A percentile compares a stretch with the other conserved stretches of the same genome.
Conservation (phyloP, 2,888 invertebrate species). For the Catocala fraxini region DNA sequence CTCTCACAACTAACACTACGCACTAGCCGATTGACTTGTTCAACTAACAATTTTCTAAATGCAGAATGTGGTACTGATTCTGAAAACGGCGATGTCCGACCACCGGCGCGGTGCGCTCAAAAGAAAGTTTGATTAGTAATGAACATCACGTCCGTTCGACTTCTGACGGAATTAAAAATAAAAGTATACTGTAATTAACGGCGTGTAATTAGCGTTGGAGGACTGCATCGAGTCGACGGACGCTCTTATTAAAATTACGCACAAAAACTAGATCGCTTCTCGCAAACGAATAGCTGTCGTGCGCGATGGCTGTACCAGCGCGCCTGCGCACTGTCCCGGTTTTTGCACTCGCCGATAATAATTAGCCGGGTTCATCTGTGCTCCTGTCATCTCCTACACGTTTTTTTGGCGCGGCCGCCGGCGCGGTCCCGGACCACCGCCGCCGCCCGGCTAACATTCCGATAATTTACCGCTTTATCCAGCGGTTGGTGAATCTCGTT, state of each 20-base stretch:
- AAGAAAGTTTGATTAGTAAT: constrained; percentile 69
- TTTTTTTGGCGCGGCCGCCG: constrained; percentile 75
- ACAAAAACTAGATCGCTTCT: constrained; percentile 68
- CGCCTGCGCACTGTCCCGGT: constrained; percentile 66
- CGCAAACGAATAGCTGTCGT: constrained; percentile 72
- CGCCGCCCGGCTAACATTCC: constrained; percentile 75
- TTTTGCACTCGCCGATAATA: constrained; percentile 77
- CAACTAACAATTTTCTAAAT: constrained; percentile 40
- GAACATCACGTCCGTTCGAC: constrained; percentile 66
- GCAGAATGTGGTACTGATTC: constrained; percentile 40
- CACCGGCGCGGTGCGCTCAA: constrained; percentile 47
- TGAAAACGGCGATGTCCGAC: constrained; percentile 41
- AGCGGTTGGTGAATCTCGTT: constrained; percentile 85
- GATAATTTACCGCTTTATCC: constrained; percentile 87
- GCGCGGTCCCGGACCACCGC: constrained; percentile 79
- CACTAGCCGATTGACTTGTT: constrained; percentile 36
- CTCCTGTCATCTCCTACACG: constrained; percentile 85
- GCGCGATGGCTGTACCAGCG: constrained; percentile 71
- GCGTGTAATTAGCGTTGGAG: constrained; percentile 72
- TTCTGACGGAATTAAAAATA: constrained; percentile 60
- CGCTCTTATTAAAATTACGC: constrained; percentile 65
- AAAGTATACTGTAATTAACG: constrained; percentile 76
- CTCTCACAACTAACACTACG: constrained; percentile 33
- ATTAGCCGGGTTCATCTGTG: constrained; percentile 80
- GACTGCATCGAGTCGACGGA: constrained; percentile 63